Conservation (phyloP, 2,113 vertebrate species). For the Cricetomys ansorgei region DNA sequence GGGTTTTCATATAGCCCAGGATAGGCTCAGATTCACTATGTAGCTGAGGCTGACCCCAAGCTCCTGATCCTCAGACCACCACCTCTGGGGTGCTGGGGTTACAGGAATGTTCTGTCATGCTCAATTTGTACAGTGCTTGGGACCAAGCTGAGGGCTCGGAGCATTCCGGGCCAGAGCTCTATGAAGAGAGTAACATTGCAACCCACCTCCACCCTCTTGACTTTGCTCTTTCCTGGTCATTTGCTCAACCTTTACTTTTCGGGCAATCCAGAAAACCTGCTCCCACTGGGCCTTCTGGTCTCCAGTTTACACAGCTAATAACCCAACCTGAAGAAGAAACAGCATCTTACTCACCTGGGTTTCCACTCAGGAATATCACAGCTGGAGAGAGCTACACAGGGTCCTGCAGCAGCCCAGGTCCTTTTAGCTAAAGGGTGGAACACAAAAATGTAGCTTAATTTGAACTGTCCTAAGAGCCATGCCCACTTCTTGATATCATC, state of each 20-base stretch:
- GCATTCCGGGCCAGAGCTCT: no score
- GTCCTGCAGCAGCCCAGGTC: neutral
- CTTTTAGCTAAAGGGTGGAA: neutral
- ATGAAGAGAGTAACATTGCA: neutral
- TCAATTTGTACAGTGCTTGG: neutral
- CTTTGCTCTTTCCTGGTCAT: neutral
- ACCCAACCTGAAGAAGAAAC: neutral
- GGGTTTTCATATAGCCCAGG: neutral
- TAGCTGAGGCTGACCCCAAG: neutral
- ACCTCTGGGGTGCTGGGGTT: neutral
- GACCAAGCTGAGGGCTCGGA: neutral
- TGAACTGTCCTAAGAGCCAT: neutral
- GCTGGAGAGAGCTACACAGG: neutral
- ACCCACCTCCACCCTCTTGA: neutral
- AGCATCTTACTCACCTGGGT: neutral
- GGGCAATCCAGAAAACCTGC: neutral
- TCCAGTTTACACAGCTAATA: neutral
- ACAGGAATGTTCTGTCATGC: neutral
- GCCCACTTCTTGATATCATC: neutral
- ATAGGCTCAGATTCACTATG: neutral
- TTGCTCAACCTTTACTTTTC: neutral
- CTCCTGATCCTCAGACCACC: neutral
- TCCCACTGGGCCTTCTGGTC: neutral
- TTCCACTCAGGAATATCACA: neutral
- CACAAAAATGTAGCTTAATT: neutral